Percentiles rank a stretch among this genome's conserved stretches.
phyloP scores from a whole-genome alignment of 2,797 vertebrate genomes.

The Scolopax bukidnonensis region DNA sequence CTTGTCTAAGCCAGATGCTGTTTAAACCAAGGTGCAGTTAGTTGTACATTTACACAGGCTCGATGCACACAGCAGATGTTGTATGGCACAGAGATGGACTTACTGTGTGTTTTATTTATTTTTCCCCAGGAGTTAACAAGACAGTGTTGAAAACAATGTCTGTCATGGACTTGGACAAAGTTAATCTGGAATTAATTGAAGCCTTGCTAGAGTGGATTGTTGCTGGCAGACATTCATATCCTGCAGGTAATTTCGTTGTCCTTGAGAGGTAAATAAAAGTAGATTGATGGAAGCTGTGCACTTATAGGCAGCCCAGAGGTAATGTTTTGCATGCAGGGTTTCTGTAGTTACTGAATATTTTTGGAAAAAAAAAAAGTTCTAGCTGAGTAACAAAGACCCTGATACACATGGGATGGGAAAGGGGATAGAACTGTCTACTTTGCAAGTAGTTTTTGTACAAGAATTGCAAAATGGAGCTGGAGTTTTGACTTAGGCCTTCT shows the following conservation, averaged over 20 bases:
- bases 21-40: not conserved
- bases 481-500: not conserved
- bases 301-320: not conserved
- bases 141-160: conserved; percentile 91
- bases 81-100: not conserved
- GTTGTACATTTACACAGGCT: not conserved
- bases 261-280: not conserved
- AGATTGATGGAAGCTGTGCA: not conserved
- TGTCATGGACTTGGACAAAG: conserved; percentile 94
- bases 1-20: not conserved
- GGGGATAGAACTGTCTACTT: not conserved
- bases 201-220: conserved; percentile 95
- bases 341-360: not conserved
- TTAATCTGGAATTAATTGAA: conserved; percentile 97
- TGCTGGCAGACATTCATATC: conserved; percentile 87
- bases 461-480: not conserved
- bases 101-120: not conserved
- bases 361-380: not conserved
- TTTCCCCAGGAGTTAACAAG: conserved; percentile 84
- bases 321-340: not conserved
- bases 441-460: not conserved
- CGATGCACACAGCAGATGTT: not conserved
- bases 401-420: not conserved
- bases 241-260: conserved; percentile 82
- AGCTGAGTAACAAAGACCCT: not conserved